Percentiles rank a stretch among this genome's conserved stretches.
These are phyloP conservation scores for Belgica antarctica DNA, from an alignment of 2,888 invertebrate species.

Conservation along the genomic window DNA sequence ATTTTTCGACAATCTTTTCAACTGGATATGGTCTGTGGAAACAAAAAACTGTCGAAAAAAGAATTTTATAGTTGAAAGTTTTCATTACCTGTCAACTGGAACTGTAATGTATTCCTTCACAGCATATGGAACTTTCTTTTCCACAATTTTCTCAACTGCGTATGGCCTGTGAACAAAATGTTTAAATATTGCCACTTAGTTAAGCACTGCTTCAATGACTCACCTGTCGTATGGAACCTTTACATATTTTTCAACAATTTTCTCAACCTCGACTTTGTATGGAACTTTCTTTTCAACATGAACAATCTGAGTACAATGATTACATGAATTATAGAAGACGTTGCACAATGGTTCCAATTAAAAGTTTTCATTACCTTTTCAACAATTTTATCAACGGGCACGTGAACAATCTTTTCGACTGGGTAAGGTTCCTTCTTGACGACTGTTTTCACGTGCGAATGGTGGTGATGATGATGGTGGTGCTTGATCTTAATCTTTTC, in stretches of 20 bases:
- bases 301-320: too few relatives aligned
- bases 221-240: constrained; percentile 19
- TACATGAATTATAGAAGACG: too few relatives aligned
- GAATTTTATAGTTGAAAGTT: constrained; percentile 47
- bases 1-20: constrained; percentile 53
- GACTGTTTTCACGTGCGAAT: constrained; percentile 63
- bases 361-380: constrained; percentile 48
- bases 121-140: constrained; percentile 54
- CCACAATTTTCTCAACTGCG: constrained; percentile 53
- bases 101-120: constrained; percentile 47
- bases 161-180: constrained; percentile 10
- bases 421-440: constrained; percentile 60
- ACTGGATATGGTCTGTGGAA: constrained; percentile 49
- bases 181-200: not conserved
- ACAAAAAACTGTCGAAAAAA: not conserved
- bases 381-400: constrained; percentile 54
- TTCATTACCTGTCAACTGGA: constrained; percentile 53
- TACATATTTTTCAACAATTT: constrained; percentile 46
- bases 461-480: constrained; percentile 60
- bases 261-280: constrained; percentile 55
- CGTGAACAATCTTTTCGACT: constrained; percentile 56
- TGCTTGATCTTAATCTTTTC: constrained; percentile 41
- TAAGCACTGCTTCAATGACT: not conserved
- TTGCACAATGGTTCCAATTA: too few relatives aligned
- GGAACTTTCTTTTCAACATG: constrained; percentile 57